phyloP scores from a whole-genome alignment of 53 echinoderm and acorn worm species.

The Arbacia lixula region DNA sequence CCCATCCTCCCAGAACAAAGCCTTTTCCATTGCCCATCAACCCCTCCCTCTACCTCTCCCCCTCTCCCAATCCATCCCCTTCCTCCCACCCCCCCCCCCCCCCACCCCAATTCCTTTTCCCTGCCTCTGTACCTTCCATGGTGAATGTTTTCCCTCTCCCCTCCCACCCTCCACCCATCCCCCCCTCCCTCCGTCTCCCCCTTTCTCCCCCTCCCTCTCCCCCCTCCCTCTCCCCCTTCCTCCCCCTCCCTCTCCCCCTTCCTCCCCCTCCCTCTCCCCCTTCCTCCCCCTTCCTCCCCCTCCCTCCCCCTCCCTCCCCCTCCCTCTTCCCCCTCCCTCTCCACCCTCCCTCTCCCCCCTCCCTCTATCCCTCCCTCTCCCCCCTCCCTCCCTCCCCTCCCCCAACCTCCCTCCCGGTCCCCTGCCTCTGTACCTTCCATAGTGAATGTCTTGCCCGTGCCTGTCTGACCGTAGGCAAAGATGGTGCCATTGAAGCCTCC shows the following conservation, averaged over 20 bases:
- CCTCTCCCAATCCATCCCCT: too few species aligned
- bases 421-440: too few species aligned
- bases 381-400: too few species aligned
- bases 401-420: too few species aligned
- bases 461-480: slow-evolving; percentile 97
- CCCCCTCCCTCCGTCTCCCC: neutral
- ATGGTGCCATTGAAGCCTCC: slow-evolving; percentile 97
- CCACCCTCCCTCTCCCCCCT: neutral
- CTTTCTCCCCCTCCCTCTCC: neutral
- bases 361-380: too few species aligned
- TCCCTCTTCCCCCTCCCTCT: neutral
- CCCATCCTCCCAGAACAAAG: too few species aligned
- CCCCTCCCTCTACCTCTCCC: too few species aligned
- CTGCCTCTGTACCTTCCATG: slow-evolving; percentile 9
- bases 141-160: slow-evolving; percentile 29
- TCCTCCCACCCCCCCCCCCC: too few species aligned
- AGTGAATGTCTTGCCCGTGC: slow-evolving; percentile 30
- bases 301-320: neutral
- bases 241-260: neutral
- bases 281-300: neutral
- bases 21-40: too few species aligned
- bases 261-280: neutral
- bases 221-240: neutral
- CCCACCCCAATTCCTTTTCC: too few species aligned
- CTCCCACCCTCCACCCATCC: neutral